Percentiles rank a stretch among this genome's conserved stretches.
Conservation (phyloP, 2,888 invertebrate species). For the Nebria salina region DNA sequence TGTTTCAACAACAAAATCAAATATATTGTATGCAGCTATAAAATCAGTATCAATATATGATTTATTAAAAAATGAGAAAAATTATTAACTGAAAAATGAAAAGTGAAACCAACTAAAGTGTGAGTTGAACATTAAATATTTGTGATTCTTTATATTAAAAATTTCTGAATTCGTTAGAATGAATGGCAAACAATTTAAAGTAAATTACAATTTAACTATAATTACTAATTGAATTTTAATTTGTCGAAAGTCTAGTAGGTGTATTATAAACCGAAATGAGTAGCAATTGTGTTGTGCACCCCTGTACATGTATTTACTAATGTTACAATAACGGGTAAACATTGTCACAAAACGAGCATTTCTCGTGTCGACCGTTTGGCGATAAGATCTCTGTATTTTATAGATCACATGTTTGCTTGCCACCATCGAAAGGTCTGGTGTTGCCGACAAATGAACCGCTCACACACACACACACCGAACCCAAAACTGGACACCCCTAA, state of each 20-base stretch:
- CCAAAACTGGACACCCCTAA: not conserved
- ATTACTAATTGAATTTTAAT: conserved; percentile 11
- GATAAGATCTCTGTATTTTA: conserved; percentile 49
- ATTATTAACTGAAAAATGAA: no score
- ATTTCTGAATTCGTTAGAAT: not conserved
- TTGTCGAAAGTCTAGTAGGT: not conserved
- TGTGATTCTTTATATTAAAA: not conserved
- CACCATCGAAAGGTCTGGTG: not conserved
- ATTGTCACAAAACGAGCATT: conserved; percentile 49
- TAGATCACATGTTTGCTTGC: conserved; percentile 24
- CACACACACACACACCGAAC: not conserved
- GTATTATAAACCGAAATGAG: not conserved
- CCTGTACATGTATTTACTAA: conserved; percentile 11
- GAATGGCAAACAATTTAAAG: not conserved
- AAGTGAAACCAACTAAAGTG: no score
- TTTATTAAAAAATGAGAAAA: no score
- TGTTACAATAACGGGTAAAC: conserved; percentile 28
- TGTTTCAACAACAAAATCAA: no score
- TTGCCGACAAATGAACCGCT: conserved; percentile 11
- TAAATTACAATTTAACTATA: not conserved
- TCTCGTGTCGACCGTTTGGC: conserved; percentile 49
- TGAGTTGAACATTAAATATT: no score
- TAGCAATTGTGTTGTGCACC: not conserved
- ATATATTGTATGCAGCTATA: no score
- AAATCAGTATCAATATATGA: no score